phyloP scores from a whole-genome alignment of 2,113 vertebrate species.

The Bothrops jararaca region DNA sequence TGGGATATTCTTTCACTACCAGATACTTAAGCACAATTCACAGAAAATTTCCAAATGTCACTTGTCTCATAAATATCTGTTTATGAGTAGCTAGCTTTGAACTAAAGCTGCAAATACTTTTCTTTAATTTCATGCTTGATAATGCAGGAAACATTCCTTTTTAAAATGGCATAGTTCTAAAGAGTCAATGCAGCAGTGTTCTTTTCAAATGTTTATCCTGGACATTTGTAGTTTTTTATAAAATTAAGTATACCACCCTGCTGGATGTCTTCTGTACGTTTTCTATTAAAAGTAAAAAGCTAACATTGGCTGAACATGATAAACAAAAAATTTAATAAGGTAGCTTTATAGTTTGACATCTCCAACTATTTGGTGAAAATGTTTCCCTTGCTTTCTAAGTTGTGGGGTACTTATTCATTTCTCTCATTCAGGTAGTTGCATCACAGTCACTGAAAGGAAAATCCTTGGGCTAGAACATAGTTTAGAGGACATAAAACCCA shows the following conservation, averaged over 20 bases:
- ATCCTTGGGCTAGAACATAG: conserved; percentile 52
- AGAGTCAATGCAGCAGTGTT: conserved; percentile 32
- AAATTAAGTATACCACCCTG: conserved; percentile 49
- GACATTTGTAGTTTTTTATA: conserved; percentile 48
- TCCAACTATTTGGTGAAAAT: conserved; percentile 45
- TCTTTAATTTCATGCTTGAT: conserved; percentile 52
- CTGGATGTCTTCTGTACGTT: not conserved
- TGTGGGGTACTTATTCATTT: not conserved
- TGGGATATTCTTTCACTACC: not conserved
- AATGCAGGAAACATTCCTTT: conserved; percentile 15
- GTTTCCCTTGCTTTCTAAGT: conserved; percentile 45
- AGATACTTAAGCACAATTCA: not conserved
- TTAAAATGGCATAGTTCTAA: conserved; percentile 59
- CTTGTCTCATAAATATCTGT: not conserved
- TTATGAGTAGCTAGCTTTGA: not conserved
- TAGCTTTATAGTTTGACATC: conserved; percentile 48
- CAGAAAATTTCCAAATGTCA: not conserved
- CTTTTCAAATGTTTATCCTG: conserved; percentile 44
- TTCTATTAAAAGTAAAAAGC: conserved; percentile 26
- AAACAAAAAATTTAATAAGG: conserved; percentile 50
- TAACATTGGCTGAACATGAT: conserved; percentile 41
- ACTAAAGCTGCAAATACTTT: conserved; percentile 47
- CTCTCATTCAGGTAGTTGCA: not conserved
- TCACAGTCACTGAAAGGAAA: conserved; percentile 26
- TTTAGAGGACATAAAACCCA: conserved; percentile 59